Evolutionary conservation across 2,888 invertebrate genomes (phyloP).

Genomic region (Brachylomia viminalis): DNA sequence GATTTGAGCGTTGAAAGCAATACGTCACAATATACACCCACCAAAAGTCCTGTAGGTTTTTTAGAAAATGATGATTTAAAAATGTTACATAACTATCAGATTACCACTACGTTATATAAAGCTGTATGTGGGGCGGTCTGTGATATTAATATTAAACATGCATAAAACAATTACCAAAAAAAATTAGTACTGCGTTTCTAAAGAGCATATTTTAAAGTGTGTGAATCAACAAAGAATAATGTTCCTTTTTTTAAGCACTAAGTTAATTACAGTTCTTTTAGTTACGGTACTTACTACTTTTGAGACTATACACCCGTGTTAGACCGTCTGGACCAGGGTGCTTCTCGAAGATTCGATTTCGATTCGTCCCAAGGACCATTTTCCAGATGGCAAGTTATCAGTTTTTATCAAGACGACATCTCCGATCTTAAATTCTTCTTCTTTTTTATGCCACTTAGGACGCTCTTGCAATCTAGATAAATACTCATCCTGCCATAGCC

Average conservation of each 20-base stretch:
- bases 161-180: too few species aligned
- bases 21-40: background rate
- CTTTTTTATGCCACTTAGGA: background rate
- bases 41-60: background rate
- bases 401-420: slow-evolving; percentile 1
- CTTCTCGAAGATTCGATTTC: too few species aligned
- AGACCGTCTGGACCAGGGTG: background rate
- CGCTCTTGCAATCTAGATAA: slow-evolving; percentile 4
- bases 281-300: background rate
- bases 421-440: slow-evolving; percentile 1
- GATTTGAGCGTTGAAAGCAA: too few species aligned
- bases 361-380: background rate
- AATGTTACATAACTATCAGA: too few species aligned
- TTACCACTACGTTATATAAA: background rate
- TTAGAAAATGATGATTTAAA: background rate
- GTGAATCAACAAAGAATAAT: too few species aligned
- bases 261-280: background rate
- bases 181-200: too few species aligned
- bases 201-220: too few species aligned
- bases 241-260: too few species aligned
- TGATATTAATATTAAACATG: background rate
- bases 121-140: background rate
- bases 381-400: slow-evolving; percentile 7
- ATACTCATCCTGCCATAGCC: slow-evolving; percentile 7
- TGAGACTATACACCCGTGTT: background rate